Conservation (phyloP, 30 jellyfish, hydroid and myxozoan genomes). For the Turritopsis dohrnii region DNA sequence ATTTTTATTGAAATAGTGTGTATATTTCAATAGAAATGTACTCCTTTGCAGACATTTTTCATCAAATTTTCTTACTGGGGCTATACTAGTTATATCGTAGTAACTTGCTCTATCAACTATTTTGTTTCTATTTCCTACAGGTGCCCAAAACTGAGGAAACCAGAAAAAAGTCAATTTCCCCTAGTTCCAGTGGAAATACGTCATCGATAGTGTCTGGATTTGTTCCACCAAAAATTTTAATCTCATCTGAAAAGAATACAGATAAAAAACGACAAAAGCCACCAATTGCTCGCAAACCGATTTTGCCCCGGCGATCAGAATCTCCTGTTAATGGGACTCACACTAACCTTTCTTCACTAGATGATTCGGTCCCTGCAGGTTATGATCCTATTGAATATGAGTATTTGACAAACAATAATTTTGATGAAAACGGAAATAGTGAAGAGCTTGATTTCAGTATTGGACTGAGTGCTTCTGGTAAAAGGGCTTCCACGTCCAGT, state of each 20-base stretch:
- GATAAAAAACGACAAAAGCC: neutral
- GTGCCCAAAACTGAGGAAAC: neutral
- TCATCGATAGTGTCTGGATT: neutral
- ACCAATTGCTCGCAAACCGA: conserved; percentile 34
- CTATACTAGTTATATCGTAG: no score
- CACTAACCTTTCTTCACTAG: neutral
- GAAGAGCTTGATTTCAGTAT: conserved; percentile 11
- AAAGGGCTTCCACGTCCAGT: conserved; percentile 47
- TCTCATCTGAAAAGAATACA: neutral
- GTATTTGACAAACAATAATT: conserved; percentile 38
- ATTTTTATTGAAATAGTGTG: no score
- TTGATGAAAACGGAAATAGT: conserved; percentile 21
- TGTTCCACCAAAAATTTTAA: conserved; percentile 2
- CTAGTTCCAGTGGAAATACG: neutral
- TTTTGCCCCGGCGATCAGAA: neutral
- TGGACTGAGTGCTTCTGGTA: conserved; percentile 40
- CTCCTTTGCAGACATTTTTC: no score
- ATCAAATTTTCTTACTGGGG: no score
- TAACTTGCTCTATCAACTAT: no score
- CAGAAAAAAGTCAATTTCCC: neutral
- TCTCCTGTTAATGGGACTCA: neutral
- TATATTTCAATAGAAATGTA: no score
- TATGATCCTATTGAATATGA: conserved; percentile 82
- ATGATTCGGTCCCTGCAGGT: conserved; percentile 40
- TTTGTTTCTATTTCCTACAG: neutral